Conservation (phyloP, 2,113 vertebrate genomes). For the Chrysochloris asiatica region DNA sequence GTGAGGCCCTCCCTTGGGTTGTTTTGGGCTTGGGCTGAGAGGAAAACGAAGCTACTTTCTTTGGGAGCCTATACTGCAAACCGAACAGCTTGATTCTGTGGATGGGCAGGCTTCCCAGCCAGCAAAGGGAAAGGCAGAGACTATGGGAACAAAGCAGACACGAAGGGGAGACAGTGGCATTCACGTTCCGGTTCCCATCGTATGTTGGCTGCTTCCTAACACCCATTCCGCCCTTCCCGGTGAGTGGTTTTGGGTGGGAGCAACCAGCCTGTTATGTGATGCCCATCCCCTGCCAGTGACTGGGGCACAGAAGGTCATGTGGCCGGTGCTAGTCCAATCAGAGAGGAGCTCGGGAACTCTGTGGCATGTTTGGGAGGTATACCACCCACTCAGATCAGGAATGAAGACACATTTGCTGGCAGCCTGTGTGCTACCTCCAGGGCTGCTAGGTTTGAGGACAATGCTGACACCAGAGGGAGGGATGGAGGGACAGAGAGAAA, state of each 20-base stretch:
- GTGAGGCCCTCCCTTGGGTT: not conserved
- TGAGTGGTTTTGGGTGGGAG: not conserved
- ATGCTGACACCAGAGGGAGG: not conserved
- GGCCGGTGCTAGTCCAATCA: not conserved
- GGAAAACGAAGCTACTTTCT: not conserved
- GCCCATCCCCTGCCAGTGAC: not conserved
- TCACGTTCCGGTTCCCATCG: not conserved
- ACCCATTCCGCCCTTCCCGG: not conserved
- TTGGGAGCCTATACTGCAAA: not conserved
- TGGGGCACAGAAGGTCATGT: not conserved
- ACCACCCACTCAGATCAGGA: not conserved
- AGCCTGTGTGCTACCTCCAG: not conserved
- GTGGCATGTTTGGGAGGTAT: not conserved
- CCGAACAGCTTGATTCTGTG: not conserved
- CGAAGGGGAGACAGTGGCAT: not conserved
- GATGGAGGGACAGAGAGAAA: not conserved
- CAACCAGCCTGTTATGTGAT: not conserved
- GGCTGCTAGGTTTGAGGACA: not conserved
- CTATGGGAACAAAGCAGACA: not conserved
- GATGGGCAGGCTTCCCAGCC: not conserved
- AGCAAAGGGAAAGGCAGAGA: not conserved
- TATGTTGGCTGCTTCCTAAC: not conserved
- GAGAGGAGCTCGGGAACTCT: not conserved
- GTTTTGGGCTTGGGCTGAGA: not conserved
- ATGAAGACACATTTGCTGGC: not conserved